Evolutionary conservation across 2,888 invertebrate genomes (phyloP).

Genomic region (Patella caerulea): DNA sequence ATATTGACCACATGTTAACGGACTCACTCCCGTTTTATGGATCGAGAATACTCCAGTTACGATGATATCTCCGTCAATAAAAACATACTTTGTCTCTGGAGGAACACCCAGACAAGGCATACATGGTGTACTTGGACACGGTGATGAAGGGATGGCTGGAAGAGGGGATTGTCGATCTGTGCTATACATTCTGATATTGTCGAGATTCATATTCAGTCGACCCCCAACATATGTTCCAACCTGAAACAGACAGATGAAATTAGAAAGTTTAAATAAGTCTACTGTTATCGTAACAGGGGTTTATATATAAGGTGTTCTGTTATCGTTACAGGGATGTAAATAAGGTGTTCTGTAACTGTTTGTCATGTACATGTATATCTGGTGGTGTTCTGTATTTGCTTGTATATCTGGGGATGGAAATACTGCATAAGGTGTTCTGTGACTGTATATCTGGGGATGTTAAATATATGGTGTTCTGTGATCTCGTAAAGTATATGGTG

Average conservation of each 20-base stretch:
- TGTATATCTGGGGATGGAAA: too few species aligned
- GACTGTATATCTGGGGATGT: too few species aligned
- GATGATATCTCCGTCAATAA: conserved; percentile 59
- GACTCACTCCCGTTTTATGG: conserved; percentile 43
- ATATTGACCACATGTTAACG: conserved; percentile 55
- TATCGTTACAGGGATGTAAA: too few species aligned
- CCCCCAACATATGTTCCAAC: conserved; percentile 55
- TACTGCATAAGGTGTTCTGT: too few species aligned
- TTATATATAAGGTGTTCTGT: too few species aligned
- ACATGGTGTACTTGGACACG: conserved; percentile 53
- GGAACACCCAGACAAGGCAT: conserved; percentile 52
- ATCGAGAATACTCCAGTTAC: conserved; percentile 61
- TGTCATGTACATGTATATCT: too few species aligned
- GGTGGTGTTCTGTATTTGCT: too few species aligned
- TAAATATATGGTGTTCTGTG: too few species aligned
- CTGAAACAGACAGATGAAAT: conserved; percentile 34
- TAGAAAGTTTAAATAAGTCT: too few species aligned
- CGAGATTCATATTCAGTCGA: conserved; percentile 44
- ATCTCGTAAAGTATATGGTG: too few species aligned
- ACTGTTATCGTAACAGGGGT: too few species aligned
- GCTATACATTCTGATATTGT: conserved; percentile 55
- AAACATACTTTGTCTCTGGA: conserved; percentile 51
- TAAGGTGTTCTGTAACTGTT: too few species aligned
- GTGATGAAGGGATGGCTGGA: conserved; percentile 45
- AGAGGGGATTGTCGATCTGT: conserved; percentile 38